Base-by-base conservation (phyloP, 2,797 vertebrate species). In the Poeciliopsis turneri region DNA sequence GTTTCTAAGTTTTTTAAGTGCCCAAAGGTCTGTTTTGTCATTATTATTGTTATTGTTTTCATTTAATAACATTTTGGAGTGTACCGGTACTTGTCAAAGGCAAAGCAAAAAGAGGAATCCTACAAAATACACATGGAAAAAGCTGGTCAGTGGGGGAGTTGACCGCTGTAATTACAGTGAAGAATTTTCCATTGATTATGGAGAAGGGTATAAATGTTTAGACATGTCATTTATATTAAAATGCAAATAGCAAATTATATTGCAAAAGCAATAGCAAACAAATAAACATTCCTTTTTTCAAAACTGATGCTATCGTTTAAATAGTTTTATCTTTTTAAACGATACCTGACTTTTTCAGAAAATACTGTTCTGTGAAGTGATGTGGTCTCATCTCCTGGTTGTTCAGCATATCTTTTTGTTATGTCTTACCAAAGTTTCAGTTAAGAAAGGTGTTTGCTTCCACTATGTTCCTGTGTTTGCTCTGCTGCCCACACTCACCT, bases 401-500 rank as follows among this genome's bases (percentile, higher is more conserved):
- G 13, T 53, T 4, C 41, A 64, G 4, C 8, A 51, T 13, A 16
- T 61, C 15, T 15, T 41, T n/a, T 47, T 20, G n/a, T 51, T 41
- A 57, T 59, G 10, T 25, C 30, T 80, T 11, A 8, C 25, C 49
- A 53, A 53, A 49, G 25, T 77, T 80, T 87, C 77, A 86, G 85
- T 86, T 88, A 30, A 81, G 64, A 72, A 2, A 30, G 47, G 46
- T 77, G 28, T 84, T 78, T 88, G 70, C 69, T 61, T 61, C 9
- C 33, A 43, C 33, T 43, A 2, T 78, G 57, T 79, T 47, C 41
- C n/a, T 84, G 36, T 88, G 82, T 91, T 85, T 88, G 81, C 49
- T 86, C 74, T 86, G 75, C 78, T 75, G 72, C 64, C 59, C 78
- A 9, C 49, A 41, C 10, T 89, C 88, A 90, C 86, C 82, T 89